A percentile compares a stretch with the other conserved stretches of the same genome.
Evolutionary conservation across 1,140 invertebrate species (phyloP).

Genomic region (Drosophila tsacasi): DNA sequence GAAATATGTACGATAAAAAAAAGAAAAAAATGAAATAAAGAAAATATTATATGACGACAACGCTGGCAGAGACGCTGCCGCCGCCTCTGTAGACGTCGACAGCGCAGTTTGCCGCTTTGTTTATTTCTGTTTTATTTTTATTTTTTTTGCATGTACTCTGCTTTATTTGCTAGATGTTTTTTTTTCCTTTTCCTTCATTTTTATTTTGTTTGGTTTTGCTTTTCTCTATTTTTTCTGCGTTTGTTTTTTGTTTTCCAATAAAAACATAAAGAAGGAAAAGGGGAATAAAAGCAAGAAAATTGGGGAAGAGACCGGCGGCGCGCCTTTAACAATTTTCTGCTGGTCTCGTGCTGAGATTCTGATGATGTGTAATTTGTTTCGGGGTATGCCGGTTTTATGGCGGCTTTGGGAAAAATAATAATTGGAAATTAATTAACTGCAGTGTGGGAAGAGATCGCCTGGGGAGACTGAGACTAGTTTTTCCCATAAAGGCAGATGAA

Average conservation of each 20-base stretch:
- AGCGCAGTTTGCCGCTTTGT: conserved; percentile 20
- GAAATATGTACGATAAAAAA: conserved; percentile 19
- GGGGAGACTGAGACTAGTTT: not conserved
- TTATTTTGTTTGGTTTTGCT: conserved; percentile 32
- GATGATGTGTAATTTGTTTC: conserved; percentile 31
- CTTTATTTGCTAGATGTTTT: conserved; percentile 47
- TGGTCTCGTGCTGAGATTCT: conserved; percentile 50
- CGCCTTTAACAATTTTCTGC: conserved; percentile 28
- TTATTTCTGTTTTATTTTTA: conserved; percentile 17
- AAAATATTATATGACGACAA: conserved; percentile 64
- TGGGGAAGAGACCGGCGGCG: conserved; percentile 13
- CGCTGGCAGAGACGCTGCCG: conserved; percentile 6
- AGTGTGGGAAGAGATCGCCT: conserved; percentile 21
- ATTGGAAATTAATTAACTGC: conserved; percentile 28
- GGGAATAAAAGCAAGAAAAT: conserved; percentile 10
- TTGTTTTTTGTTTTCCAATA: conserved; percentile 26
- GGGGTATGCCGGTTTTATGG: conserved; percentile 16
- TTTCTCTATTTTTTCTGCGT: conserved; percentile 3
- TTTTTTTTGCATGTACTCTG: conserved; percentile 25
- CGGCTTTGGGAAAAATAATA: conserved; percentile 7
- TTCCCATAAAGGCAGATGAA: conserved; percentile 8
- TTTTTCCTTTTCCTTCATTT: not conserved
- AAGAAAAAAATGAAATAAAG: conserved; percentile 42
- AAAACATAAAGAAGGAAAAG: conserved; percentile 8
- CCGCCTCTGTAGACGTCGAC: conserved; percentile 21